A percentile compares a stretch with the other conserved stretches of the same genome.
Conservation (phyloP, 23 tunicate genomes). For the Styela plicata region DNA sequence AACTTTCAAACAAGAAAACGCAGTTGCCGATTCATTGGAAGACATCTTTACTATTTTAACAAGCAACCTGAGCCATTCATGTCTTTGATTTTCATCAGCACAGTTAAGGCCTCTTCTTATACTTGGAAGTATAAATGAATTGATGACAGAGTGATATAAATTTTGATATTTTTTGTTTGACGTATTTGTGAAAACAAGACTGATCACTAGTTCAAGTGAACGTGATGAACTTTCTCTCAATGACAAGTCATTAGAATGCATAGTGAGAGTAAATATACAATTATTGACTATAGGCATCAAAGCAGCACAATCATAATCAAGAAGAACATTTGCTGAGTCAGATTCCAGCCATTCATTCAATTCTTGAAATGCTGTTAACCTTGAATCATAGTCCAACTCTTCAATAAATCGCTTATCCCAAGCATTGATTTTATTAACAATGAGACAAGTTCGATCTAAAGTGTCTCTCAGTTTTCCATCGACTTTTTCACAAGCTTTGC, state of each 20-base stretch:
- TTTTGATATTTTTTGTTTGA: neutral
- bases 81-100: constrained; percentile 44
- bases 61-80: constrained; percentile 57
- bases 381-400: constrained; percentile 67
- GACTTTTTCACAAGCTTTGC: constrained; percentile 31
- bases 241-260: constrained; percentile 53
- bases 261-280: constrained; percentile 44
- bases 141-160: constrained; percentile 39
- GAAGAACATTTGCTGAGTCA: constrained; percentile 23
- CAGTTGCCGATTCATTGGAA: constrained; percentile 33
- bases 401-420: constrained; percentile 66
- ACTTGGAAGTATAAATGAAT: constrained; percentile 44
- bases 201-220: constrained; percentile 39
- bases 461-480: neutral
- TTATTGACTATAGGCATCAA: constrained; percentile 55
- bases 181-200: constrained; percentile 7
- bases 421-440: constrained; percentile 47
- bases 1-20: constrained; percentile 26
- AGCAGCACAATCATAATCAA: constrained; percentile 41
- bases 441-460: neutral
- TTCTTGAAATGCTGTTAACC: constrained; percentile 49
- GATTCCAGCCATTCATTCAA: constrained; percentile 24
- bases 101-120: constrained; percentile 45
- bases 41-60: constrained; percentile 45
- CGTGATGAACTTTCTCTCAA: constrained; percentile 50